Evolutionary conservation across 2,888 invertebrate species (phyloP), one percentile per base, ranked within the genome.

Genomic region (Altica lythri): DNA sequence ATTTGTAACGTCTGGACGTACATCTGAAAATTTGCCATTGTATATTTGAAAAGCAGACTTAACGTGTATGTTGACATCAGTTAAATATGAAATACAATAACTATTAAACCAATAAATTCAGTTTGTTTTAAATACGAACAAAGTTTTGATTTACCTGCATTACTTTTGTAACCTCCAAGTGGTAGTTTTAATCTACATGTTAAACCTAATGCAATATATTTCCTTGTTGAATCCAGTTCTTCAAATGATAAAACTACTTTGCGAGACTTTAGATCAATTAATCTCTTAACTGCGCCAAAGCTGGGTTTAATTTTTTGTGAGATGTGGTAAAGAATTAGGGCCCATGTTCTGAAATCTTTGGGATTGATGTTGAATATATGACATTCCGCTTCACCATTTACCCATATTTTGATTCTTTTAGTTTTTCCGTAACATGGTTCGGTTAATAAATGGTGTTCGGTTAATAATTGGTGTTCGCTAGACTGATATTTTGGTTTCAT

Each of bases 121-220:
- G n/a, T n/a, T n/a, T n/a, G n/a, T n/a, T n/a, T n/a, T n/a, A n/a
- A n/a, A n/a, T n/a, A n/a, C n/a, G n/a, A n/a, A n/a, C n/a, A n/a
- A n/a, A n/a, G n/a, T n/a, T n/a, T n/a, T n/a, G n/a, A 37, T n/a
- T 16, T 16, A 37, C 37, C 37, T 37, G 13, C 37, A 10, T 6
- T 37, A 16, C 16, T 37, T 37, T 37, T 37, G 12, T 37, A 37
- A 37, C 37, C 37, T n/a, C 37, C 16, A 6, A 37, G 8, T 6
- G 37, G 37, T 12, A 17, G 9, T 16, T 16, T 37, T 6, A 37
- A 9, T n/a, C 4, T 37, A 37, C 37, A 37, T 9, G 16, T 16
- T 8, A 17, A 6, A 6, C 16, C 37, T 16, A 37, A 6, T 6
- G 16, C 37, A 9, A 37, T 18, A 18, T 37, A 37, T 37, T 37